Evolutionary conservation across 2,113 vertebrate genomes (phyloP).

Genomic region (Muntiacus muntjak): DNA sequence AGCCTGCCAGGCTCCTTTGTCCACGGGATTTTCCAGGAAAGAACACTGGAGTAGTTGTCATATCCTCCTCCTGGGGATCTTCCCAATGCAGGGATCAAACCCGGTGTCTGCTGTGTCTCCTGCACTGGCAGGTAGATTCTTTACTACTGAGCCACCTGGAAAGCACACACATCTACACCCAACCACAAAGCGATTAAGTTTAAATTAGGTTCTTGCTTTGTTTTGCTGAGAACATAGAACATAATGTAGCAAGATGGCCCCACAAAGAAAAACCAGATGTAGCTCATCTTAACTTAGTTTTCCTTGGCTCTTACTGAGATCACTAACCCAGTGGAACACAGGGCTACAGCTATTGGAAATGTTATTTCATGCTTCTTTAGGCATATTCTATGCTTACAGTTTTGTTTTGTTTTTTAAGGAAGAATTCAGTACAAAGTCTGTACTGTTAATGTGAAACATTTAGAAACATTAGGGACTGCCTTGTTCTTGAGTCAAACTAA

Average conservation of each 20-base stretch:
- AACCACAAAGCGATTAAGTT: neutral
- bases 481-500: neutral
- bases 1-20: neutral
- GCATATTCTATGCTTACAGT: neutral
- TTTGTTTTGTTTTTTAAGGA: neutral
- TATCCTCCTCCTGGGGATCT: neutral
- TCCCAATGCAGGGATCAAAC: neutral
- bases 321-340: neutral
- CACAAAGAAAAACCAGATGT: neutral
- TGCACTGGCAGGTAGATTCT: neutral
- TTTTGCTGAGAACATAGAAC: neutral
- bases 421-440: neutral
- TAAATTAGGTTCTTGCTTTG: neutral
- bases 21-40: neutral
- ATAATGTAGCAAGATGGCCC: neutral
- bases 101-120: accelerated
- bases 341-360: neutral
- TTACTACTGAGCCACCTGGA: neutral
- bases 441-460: neutral
- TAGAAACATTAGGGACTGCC: neutral
- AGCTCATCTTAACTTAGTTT: neutral
- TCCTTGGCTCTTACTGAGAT: neutral
- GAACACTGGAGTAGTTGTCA: neutral
- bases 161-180: neutral
- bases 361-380: neutral